These are phyloP conservation scores for Morone saxatilis DNA, from an alignment of 2,113 vertebrate genomes.

Conservation along the genomic window DNA sequence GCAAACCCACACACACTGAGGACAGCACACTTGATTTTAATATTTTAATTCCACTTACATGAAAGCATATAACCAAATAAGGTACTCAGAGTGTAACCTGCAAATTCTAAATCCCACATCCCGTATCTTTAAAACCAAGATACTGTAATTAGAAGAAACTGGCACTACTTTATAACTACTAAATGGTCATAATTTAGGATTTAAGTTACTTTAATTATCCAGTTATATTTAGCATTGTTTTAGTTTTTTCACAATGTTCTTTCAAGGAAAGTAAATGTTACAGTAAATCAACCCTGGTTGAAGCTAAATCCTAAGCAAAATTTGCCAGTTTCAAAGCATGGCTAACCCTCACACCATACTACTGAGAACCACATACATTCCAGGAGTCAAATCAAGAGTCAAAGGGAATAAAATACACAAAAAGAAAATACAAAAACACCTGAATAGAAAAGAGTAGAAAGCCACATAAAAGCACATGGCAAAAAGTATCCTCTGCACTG, in stretches of 20 bases:
- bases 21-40: constrained; percentile 61
- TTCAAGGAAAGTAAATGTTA: constrained; percentile 62
- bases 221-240: constrained; percentile 52
- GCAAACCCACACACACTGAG: constrained; percentile 1
- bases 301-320: constrained; percentile 79
- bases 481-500: constrained; percentile 75
- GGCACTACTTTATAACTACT: constrained; percentile 64
- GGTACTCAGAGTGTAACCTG: constrained; percentile 74
- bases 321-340: constrained; percentile 75
- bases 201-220: constrained; percentile 53
- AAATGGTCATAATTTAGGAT: constrained; percentile 52
- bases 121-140: constrained; percentile 63
- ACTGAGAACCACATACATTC: constrained; percentile 82
- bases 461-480: constrained; percentile 76
- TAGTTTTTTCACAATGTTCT: constrained; percentile 49
- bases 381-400: constrained; percentile 78
- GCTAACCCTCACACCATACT: constrained; percentile 76
- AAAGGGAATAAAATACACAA: constrained; percentile 68
- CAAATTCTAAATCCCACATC: constrained; percentile 63
- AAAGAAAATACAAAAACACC: constrained; percentile 74
- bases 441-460: constrained; percentile 80
- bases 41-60: constrained; percentile 86
- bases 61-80: constrained; percentile 85
- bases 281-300: constrained; percentile 55
- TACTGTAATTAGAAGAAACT: constrained; percentile 65